Evolutionary conservation across 2,113 vertebrate genomes (phyloP).

Genomic region (Tachysurus fulvidraco): DNA sequence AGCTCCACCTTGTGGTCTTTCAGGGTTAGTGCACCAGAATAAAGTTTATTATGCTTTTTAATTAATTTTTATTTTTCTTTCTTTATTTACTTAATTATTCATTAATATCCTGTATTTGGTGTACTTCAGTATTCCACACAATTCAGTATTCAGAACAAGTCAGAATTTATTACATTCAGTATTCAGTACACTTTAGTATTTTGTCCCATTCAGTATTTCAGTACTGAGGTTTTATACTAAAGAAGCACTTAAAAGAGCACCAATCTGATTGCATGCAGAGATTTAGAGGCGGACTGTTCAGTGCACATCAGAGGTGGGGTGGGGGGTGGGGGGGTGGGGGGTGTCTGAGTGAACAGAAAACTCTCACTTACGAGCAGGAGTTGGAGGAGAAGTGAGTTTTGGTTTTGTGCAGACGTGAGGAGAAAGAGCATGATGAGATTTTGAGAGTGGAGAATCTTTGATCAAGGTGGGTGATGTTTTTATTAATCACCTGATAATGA

Average conservation of each 20-base stretch:
- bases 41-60: background rate
- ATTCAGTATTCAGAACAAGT: background rate
- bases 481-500: background rate
- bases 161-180: background rate
- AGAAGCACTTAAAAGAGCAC: background rate
- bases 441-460: background rate
- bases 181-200: background rate
- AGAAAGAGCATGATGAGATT: constrained; percentile 1
- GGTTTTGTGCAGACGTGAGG: background rate
- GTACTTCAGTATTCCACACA: no score
- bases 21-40: no score
- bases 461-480: background rate
- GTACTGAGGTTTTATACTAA: no score
- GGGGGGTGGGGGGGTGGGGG: background rate
- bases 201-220: background rate
- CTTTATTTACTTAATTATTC: no score
- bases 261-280: background rate
- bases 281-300: constrained; percentile 13
- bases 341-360: background rate
- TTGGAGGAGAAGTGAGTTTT: background rate
- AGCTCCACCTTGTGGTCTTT: no score
- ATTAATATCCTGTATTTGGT: no score
- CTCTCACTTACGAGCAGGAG: background rate
- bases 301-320: background rate
- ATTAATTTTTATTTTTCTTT: no score